Base-by-base conservation (phyloP, 2,113 vertebrate species). In the human (Homo sapiens) region DNA sequence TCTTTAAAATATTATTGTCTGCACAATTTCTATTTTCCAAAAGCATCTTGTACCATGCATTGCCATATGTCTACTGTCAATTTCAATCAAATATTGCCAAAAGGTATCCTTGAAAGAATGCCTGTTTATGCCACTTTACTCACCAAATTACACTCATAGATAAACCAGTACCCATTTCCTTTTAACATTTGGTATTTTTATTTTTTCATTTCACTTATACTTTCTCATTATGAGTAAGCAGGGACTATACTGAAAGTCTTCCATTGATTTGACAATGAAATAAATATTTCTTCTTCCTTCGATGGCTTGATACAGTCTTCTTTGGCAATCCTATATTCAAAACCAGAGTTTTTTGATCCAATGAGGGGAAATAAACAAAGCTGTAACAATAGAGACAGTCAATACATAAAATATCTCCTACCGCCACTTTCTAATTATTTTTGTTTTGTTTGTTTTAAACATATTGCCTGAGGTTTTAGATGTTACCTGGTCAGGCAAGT, bases 371-470 rank as follows among this genome's bases (percentile, higher is more conserved):
- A 3, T 66, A 82, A 55, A 23, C 52, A 3, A 43, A 14, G 52
- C 7, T 10, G 23, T 6, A 61, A 50, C 23, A 92, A 68, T 17
- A 90, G 23, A 94, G 22, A 32, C 43, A 73, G 14, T 48, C 4
- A 35, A 40, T 32, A 57, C 22, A 73, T 25, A 55, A 83, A 78
- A 61, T 8, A 81, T 35, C 6, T 40, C 7, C 40, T 79, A 61
- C 0, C 6, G 52, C 5, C 25, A 73, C 40, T 86, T 89, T 66
- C 55, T 97, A 87, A 91, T 82, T 89, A 25, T 48, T 94, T 96
- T 79, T 89, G 12, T 35, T 90, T 55, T 92, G 38, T 55, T 96
- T 96, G 64, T 85, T 88, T 95, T 91, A 50, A 86, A 73, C n/a
- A 30, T 43, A 30, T 73, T 86, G 35, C 86, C 95, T 68, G 35